Evolutionary conservation across 2,888 invertebrate genomes (phyloP).

Genomic region (Leptura quadrifasciata): DNA sequence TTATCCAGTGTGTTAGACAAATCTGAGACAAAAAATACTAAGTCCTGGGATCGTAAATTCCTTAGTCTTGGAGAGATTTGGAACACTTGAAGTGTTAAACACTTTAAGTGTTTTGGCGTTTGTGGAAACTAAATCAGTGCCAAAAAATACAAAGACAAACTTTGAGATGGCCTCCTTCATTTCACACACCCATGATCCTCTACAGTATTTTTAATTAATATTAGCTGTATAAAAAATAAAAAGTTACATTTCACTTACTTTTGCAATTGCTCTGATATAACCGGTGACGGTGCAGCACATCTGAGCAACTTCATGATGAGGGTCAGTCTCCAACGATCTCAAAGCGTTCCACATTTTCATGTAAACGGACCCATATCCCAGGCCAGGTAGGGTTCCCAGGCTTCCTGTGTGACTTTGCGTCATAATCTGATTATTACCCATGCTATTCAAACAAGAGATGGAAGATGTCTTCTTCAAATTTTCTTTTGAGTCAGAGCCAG

Average conservation of each 20-base stretch:
- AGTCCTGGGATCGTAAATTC: no score
- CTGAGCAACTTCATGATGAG: slow-evolving; percentile 87
- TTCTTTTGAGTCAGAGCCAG: slow-evolving; percentile 12
- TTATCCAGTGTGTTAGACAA: no score
- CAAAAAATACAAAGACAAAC: no score
- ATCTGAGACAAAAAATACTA: no score
- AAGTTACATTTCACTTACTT: slow-evolving; percentile 70
- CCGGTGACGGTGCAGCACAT: slow-evolving; percentile 88
- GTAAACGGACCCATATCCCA: slow-evolving; percentile 86
- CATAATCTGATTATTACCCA: slow-evolving; percentile 64
- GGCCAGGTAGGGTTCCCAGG: slow-evolving; percentile 73
- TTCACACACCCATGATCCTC: no score
- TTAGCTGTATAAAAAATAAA: background rate
- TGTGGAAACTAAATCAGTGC: no score
- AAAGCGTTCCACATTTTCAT: slow-evolving; percentile 93
- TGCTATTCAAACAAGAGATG: slow-evolving; percentile 81
- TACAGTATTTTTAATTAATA: no score
- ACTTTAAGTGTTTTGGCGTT: no score
- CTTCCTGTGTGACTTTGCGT: slow-evolving; percentile 57
- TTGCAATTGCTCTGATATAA: slow-evolving; percentile 82
- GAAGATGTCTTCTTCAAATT: slow-evolving; percentile 69
- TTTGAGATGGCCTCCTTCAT: no score
- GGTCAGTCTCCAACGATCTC: slow-evolving; percentile 87
- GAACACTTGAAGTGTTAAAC: no score
- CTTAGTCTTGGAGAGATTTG: no score